Evolutionary conservation across 2,888 invertebrate genomes (phyloP), one percentile per base, ranked within the genome.

Genomic region (Hypsopygia costalis): DNA sequence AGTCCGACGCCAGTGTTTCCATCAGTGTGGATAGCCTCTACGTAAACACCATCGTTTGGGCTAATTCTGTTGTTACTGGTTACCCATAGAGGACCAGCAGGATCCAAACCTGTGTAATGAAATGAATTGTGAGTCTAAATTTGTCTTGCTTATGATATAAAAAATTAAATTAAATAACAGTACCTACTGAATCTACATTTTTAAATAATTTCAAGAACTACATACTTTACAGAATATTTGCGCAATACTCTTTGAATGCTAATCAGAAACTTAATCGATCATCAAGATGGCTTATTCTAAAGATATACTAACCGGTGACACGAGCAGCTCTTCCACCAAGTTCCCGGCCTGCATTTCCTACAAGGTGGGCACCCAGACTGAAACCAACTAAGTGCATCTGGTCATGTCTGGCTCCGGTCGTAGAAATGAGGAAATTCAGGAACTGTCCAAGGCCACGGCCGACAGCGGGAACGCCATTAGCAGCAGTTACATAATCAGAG

Each of bases 291-390:
- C n/a, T n/a, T n/a, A n/a, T n/a, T n/a, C n/a, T n/a, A n/a, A n/a
- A n/a, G n/a, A n/a, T n/a, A 20, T 6, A 22, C 11, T 22, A 27
- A 81, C 81, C 78, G 46, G 80, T 73, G 0, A 81, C 54, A 35
- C 78, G 69, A n/a, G 64, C 67, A 5, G 54, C 67, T 49, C 55
- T 54, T 25, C 81, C 75, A 1, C 62, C 46, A 3, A 73, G 44
- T 33, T 57, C 52, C 27, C 70, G 58, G 1, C 78, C 81, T 46
- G 78, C 75, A 8, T 68, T 74, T 5, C 79, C 80, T 1, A 69
- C 82, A 0, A 83, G 42, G 36, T 88, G 87, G 21, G 78, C 71
- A 0, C 88, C 87, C 34, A 87, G 63, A 49, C 82, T 82, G 57
- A 81, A 79, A 3, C 87, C 87, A 1, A 83, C 55, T 3, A 87